Percentiles rank a stretch among this genome's conserved stretches.
Conservation (phyloP, 2,888 invertebrate species). For the Drosophila fulvimacula region DNA sequence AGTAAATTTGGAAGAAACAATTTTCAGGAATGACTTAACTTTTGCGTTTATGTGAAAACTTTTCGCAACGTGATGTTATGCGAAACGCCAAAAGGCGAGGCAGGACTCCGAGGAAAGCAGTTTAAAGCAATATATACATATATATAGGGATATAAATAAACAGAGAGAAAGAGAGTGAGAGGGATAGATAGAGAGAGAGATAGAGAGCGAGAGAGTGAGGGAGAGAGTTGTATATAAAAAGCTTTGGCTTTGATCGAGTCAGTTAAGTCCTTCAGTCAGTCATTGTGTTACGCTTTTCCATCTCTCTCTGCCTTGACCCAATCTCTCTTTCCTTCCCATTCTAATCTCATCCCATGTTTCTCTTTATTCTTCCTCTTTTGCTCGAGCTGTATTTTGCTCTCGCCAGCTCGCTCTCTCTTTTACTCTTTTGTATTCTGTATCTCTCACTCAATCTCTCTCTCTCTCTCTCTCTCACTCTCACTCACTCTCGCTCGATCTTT, state of each 20-base stretch:
- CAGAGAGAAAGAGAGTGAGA: background rate
- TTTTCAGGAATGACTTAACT: conserved; percentile 79
- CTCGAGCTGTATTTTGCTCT: no score
- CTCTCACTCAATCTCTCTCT: background rate
- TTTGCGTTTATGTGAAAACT: conserved; percentile 79
- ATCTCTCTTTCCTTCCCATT: background rate
- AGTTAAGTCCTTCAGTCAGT: conserved; percentile 8
- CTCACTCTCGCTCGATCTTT: background rate
- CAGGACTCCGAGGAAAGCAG: conserved; percentile 37
- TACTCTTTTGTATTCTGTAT: background rate
- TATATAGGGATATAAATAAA: background rate
- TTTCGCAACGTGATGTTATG: conserved; percentile 76
- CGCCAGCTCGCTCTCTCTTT: no score
- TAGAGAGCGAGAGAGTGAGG: background rate
- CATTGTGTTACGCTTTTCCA: background rate
- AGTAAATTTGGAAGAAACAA: conserved; percentile 78
- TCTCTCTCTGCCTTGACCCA: background rate
- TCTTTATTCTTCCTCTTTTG: no score
- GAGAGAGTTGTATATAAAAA: conserved; percentile 20
- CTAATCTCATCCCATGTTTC: no score
- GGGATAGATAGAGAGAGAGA: background rate
- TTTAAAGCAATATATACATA: conserved; percentile 15
- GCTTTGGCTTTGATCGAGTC: conserved; percentile 47
- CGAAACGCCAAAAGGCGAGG: conserved; percentile 31
- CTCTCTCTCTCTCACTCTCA: background rate